Base-by-base conservation (phyloP, 1,140 invertebrate species). In the Vanessa atalanta region DNA sequence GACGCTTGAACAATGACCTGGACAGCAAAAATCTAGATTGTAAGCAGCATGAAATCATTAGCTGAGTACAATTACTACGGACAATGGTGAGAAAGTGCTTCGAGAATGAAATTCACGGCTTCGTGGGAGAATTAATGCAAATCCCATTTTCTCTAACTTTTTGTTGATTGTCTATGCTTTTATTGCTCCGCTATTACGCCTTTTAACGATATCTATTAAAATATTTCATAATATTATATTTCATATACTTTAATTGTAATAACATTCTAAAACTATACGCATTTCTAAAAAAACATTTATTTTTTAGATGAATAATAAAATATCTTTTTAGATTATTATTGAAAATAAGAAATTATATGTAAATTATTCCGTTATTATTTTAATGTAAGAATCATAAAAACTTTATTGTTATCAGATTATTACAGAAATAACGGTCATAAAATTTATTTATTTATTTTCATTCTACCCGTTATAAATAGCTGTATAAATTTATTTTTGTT, bases 11-110 rank as follows among this genome's bases (percentile, higher is more conserved):
- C 78, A 81, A 81, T 77, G 78, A 79, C 76, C 78, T 75, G 75
- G 74, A 79, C 79, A 73, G 66, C 76, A 77, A 78, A 80, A 78
- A 81, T 81, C 79, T 77, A 79, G 78, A 79, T 74, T 74, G 77
- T 65, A 78, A 74, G 79, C 78, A 80, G 77, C 80, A 73, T 77
- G 79, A 81, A 79, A 83, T 81, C 82, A 87, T 88, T 85, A 84
- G 78, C 81, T 47, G 72, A 71, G 70, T 80, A 85, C 85, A 83
- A 86, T 86, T 85, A 87, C 83, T 80, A 53, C 65, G 72, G 66
- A 90, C 86, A 90, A 90, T 88, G 71, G 86, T 90, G 88, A 83
- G 88, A 88, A 87, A 77, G 77, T 72, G 70, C 76, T 76, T 70
- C 82, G 73, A 81, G 79, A 86, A 86, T 80, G 84, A 87, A 87